A percentile compares a stretch with the other conserved stretches of the same genome.
Evolutionary conservation across 2,888 invertebrate genomes (phyloP).

Genomic region (Caenorhabditis becei): DNA sequence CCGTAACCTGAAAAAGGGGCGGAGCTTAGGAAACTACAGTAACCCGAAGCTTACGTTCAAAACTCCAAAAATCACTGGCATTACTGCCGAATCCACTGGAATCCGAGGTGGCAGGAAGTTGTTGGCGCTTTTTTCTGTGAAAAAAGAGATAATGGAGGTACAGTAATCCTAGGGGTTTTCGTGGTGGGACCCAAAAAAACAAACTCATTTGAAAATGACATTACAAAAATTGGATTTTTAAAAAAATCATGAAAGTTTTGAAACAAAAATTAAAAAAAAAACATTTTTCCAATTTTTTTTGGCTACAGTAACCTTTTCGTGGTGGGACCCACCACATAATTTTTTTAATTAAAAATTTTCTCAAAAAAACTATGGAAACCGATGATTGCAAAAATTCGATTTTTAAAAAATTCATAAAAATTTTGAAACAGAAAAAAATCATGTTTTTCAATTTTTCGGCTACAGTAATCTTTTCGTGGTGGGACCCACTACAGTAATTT

Average conservation of each 20-base stretch:
- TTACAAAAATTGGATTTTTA: no score
- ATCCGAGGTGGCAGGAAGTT: conserved; percentile 18
- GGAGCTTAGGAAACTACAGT: not conserved
- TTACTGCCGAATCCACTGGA: conserved; percentile 60
- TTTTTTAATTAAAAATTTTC: no score
- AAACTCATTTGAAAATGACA: no score
- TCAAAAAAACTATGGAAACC: no score
- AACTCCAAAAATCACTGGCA: conserved; percentile 56
- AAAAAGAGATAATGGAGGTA: conserved; percentile 2
- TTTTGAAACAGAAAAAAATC: not conserved
- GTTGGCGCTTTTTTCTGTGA: conserved; percentile 50
- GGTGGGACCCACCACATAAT: no score
- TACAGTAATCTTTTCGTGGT: not conserved
- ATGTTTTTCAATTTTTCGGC: not conserved
- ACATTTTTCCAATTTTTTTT: no score
- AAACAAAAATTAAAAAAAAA: not conserved
- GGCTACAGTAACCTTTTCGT: no score
- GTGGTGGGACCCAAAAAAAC: no score
- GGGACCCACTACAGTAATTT: no score
- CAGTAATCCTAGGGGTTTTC: not conserved
- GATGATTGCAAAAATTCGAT: no score
- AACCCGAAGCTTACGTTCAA: conserved; percentile 20
- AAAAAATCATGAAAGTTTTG: not conserved
- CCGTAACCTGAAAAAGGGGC: conserved; percentile 41
- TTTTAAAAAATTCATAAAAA: not conserved